Base-by-base conservation (phyloP, 2,113 vertebrate species). In the Corydoras sp. region DNA sequence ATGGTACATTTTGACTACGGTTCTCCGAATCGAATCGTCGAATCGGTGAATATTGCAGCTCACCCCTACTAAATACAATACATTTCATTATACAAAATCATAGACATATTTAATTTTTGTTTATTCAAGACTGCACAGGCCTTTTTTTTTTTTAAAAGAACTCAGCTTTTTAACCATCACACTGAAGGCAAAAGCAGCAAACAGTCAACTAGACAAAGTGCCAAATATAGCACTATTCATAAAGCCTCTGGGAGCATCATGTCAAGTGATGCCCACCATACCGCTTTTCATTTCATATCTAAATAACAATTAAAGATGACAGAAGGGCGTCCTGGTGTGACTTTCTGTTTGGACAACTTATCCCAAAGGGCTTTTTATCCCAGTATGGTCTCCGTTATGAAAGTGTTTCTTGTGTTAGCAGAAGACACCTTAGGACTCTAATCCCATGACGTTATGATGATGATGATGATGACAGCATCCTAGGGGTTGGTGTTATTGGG, bases 181-280 rank as follows among this genome's bases (percentile, higher is more conserved):
- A 58, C 32, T 53, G 66, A 31, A 65, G 60, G 24, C 32, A 49
- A 58, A 51, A 30, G 54, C 13, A 48, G 8, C 18, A 29, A 62
- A 51, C 53, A 62, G 4, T 53, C 18, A 74, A 56, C 58, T 5
- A 61, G 29, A 61, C 72, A 49, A 55, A 11, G 51, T 35, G 55
- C 62, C 51, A 71, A 71, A 74, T 62, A 67, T 54, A 70, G 55
- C 68, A 62, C 62, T 73, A 51, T 70, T 53, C n/a, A 65, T 77
- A 74, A 77, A 58, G 65, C 76, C 63, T 58, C 51, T 8, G 58
- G 51, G 71, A 77, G 64, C 13, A n/a, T 43, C 53, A 31, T 35
- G 63, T 74, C 71, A 74, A 62, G 55, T 60, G 43, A 74, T 7
- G 59, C 51, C 51, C 35, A 59, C n/a, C 62, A 32, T 67, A 54